A percentile compares a stretch with the other conserved stretches of the same genome.
Conservation (phyloP, 2,113 vertebrate genomes). For the Syngnathus typhle region DNA sequence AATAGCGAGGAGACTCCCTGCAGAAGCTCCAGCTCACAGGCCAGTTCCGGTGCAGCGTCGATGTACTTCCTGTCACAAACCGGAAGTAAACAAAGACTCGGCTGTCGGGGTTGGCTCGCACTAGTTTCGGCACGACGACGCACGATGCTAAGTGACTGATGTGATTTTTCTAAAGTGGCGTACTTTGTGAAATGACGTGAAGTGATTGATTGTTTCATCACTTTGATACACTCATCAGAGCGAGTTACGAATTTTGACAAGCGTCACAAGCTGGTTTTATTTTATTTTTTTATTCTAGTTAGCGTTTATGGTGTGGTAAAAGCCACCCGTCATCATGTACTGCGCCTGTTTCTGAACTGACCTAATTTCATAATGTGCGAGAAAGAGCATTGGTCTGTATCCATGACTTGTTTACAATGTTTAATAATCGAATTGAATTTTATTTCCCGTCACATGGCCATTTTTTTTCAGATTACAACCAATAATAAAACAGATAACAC, state of each 20-base stretch:
- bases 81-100: conserved; percentile 1
- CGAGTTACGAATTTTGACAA: not conserved
- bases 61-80: conserved; percentile 1
- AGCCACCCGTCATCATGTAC: conserved; percentile 1
- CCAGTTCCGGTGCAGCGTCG: conserved; percentile 7
- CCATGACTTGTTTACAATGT: not conserved
- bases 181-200: not conserved
- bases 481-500: too few species aligned
- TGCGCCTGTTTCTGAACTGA: not conserved
- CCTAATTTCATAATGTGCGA: not conserved
- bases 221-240: conserved; percentile 3
- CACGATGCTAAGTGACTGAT: not conserved
- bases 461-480: not conserved
- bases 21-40: conserved; percentile 3
- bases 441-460: too few species aligned
- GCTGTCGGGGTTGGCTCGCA: not conserved
- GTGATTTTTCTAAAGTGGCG: not conserved
- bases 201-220: conserved; percentile 4
- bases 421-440: not conserved
- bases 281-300: not conserved
- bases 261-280: not conserved
- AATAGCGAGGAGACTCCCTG: not conserved
- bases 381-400: not conserved
- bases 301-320: conserved; percentile 2
- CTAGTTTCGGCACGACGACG: not conserved